Evolutionary conservation across 1,140 invertebrate genomes (phyloP), one percentile per base, ranked within the genome.

Genomic region (Monomorium pharaonis): DNA sequence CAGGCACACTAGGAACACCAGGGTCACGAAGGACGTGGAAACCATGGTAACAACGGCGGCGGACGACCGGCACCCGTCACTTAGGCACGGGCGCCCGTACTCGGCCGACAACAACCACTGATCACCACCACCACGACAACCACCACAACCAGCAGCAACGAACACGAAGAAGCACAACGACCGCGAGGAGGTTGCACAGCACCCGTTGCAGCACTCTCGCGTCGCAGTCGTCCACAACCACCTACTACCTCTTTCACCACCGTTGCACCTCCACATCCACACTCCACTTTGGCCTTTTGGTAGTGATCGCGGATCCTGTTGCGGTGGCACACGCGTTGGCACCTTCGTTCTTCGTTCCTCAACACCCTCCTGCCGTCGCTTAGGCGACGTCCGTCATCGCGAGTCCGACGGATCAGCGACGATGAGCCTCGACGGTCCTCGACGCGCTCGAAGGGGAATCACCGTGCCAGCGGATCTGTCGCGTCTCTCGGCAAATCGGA

Each of bases 1-100:
- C 90, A 98, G 96, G 95, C 96, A 97, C 89, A 97, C 96, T 92
- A 98, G 95, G 90, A 97, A 96, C 89, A 98, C 96, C 91, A 98
- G 95, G 87, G 96, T 97, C 76, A 97, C 95, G 90, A 96, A 96
- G 74, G 97, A 97, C 87, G 96, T 96, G 87, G 96, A 94, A 93
- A 95, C 93, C 94, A 94, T 95, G 85, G 94, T 95, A 94, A 93
- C 86, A 93, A 93, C 87, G 63, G 47, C 63, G 63, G 87, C 90
- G 90, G 86, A 93, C 91, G 83, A 90, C 84, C 85, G 91, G 88
- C 86, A 92, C 89, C n/a, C 90, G 92, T 90, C 86, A 85, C 85
- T 87, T 88, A 89, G 84, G 87, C 51, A 54, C 44, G 44, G 44
- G 9, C 90, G 89, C 89, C 85, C 86, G 65, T 74, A 87, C 76